Percentiles rank a stretch among this genome's conserved stretches.
phyloP scores from a whole-genome alignment of 1,140 invertebrate species.

The Drosophila watanabei region DNA sequence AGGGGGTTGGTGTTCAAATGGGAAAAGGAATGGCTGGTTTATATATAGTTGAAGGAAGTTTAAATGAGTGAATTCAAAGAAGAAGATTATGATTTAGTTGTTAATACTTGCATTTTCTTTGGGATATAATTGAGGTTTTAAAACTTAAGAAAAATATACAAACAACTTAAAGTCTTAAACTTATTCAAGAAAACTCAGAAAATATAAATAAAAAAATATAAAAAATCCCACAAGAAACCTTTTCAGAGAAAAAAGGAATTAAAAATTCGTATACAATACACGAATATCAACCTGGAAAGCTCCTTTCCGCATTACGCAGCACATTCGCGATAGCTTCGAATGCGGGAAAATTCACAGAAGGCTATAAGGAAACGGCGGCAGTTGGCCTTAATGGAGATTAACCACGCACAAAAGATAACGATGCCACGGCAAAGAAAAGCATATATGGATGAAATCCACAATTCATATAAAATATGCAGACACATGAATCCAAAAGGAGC shows the following conservation, averaged over 20 bases:
- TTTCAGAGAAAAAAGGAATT: not conserved
- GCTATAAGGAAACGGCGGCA: conserved; percentile 19
- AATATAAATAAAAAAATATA: not conserved
- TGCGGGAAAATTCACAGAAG: not conserved
- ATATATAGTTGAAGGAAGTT: not conserved
- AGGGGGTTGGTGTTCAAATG: not conserved
- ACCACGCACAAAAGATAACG: conserved; percentile 44
- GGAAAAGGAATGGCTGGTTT: not conserved
- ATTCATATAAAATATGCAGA: conserved; percentile 58
- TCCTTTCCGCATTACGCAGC: not conserved
- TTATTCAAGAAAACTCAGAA: not conserved
- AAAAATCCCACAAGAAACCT: not conserved
- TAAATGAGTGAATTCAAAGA: not conserved
- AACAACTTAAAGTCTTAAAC: not conserved
- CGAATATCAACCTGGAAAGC: conserved; percentile 20
- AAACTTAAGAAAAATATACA: not conserved
- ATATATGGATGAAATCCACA: conserved; percentile 51
- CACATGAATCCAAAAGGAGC: conserved; percentile 42
- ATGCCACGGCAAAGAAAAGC: conserved; percentile 8
- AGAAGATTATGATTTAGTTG: not conserved
- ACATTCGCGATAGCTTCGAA: not conserved
- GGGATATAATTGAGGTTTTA: not conserved
- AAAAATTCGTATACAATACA: not conserved
- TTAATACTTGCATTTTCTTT: not conserved
- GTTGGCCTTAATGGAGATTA: conserved; percentile 46